A percentile compares a stretch with the other conserved stretches of the same genome.
These are phyloP conservation scores for Magallana nippona DNA, from an alignment of 2,888 invertebrate species.

Conservation along the genomic window DNA sequence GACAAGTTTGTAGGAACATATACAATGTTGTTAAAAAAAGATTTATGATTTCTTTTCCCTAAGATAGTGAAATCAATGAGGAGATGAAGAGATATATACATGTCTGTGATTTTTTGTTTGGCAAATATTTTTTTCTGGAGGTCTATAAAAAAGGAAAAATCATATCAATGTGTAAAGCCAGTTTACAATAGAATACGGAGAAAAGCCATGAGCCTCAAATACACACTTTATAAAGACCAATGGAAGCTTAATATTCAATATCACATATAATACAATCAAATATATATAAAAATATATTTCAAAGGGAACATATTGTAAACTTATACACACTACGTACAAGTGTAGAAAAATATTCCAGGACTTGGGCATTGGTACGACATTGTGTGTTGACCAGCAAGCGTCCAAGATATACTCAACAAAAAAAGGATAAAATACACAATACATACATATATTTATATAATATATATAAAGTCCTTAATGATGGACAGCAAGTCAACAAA, in stretches of 20 bases:
- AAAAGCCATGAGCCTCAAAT: conserved; percentile 8
- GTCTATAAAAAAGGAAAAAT: too few relatives aligned
- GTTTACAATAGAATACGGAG: neutral
- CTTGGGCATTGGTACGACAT: neutral
- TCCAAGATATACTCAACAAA: conserved; percentile 10
- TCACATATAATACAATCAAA: conserved; percentile 28
- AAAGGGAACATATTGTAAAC: conserved; percentile 27
- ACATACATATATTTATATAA: neutral
- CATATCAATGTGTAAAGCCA: neutral
- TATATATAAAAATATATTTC: conserved; percentile 35
- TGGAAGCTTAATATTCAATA: conserved; percentile 25
- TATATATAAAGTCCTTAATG: neutral
- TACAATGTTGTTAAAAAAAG: neutral
- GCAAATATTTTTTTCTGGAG: neutral
- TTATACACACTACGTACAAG: conserved; percentile 8
- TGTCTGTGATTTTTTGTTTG: neutral
- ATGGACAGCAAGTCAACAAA: conserved; percentile 24
- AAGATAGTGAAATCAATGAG: too few relatives aligned
- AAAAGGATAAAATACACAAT: conserved; percentile 17
- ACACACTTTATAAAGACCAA: conserved; percentile 17
- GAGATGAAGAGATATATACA: too few relatives aligned
- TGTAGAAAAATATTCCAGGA: conserved; percentile 33
- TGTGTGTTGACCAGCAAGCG: conserved; percentile 12
- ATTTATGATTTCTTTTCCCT: too few relatives aligned
- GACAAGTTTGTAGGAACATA: neutral